Evolutionary conservation across 2,888 invertebrate species (phyloP).

Genomic region (Noctua comes): DNA sequence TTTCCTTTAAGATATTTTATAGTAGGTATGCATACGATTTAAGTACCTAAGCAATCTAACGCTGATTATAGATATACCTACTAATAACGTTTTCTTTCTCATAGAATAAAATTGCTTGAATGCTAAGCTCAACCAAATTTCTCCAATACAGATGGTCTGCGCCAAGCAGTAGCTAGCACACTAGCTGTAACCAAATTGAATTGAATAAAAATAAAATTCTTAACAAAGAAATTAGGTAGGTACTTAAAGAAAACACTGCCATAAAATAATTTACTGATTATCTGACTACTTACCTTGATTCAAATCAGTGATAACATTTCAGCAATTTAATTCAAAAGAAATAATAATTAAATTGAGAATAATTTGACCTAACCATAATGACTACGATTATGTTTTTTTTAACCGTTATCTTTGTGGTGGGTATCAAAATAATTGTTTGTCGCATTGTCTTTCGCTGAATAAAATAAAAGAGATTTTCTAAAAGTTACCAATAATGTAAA

Average conservation of each 20-base stretch:
- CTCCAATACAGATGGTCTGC: conserved; percentile 16
- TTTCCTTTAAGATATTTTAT: conserved; percentile 60
- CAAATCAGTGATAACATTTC: conserved; percentile 7
- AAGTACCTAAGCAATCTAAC: conserved; percentile 33
- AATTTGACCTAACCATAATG: conserved; percentile 54
- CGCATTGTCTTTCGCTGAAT: conserved; percentile 38
- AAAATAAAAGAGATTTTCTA: conserved; percentile 70
- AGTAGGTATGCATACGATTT: conserved; percentile 41
- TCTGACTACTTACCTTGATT: background rate
- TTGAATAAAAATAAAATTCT: conserved; percentile 6
- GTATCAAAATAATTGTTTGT: conserved; percentile 7
- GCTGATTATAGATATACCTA: conserved; percentile 12
- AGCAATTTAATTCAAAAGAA: background rate
- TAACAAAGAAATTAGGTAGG: conserved; percentile 41
- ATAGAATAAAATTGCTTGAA: background rate
- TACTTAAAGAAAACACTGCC: conserved; percentile 72
- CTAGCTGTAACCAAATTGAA: conserved; percentile 21
- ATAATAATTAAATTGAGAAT: conserved; percentile 62
- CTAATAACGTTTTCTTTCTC: conserved; percentile 12
- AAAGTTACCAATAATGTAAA: conserved; percentile 78
- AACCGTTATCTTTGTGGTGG: conserved; percentile 7
- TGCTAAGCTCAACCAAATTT: conserved; percentile 22
- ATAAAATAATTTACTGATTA: conserved; percentile 53
- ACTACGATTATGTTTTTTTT: too few relatives aligned
- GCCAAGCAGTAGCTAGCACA: conserved; percentile 30